These are phyloP conservation scores for Eurytoma californica DNA, from an alignment of 2,888 invertebrate species.

Conservation along the genomic window DNA sequence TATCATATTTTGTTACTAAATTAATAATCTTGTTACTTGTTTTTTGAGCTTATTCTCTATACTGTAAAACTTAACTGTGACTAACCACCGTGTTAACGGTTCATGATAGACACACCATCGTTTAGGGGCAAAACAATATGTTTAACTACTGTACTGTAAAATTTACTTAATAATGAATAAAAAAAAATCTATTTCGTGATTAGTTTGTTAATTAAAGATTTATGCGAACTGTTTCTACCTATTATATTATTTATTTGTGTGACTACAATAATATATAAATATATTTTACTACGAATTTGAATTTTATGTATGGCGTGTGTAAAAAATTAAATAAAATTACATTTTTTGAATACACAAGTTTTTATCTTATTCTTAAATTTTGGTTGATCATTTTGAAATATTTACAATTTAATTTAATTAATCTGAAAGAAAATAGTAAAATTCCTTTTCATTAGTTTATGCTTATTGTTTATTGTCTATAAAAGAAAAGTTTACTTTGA, in stretches of 20 bases:
- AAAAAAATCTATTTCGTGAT: constrained; percentile 51
- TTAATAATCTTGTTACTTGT: constrained; percentile 54
- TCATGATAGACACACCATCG: constrained; percentile 24
- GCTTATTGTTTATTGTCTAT: no score
- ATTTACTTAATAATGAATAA: constrained; percentile 52
- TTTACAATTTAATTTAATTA: no score
- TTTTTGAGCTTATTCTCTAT: constrained; percentile 53
- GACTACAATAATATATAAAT: constrained; percentile 10
- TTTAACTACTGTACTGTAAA: constrained; percentile 50
- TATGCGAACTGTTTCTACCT: constrained; percentile 45
- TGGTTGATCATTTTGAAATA: no score
- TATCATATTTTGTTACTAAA: constrained; percentile 53
- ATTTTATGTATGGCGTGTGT: constrained; percentile 29
- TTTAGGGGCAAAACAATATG: constrained; percentile 44
- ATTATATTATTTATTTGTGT: constrained; percentile 45
- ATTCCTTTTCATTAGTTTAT: no score
- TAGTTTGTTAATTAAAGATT: constrained; percentile 53
- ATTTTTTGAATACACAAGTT: constrained; percentile 2
- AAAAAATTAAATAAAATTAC: constrained; percentile 41
- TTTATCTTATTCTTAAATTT: no score
- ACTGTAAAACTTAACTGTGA: constrained; percentile 46
- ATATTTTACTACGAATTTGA: constrained; percentile 29
- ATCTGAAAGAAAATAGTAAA: no score
- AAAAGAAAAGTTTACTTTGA: no score
- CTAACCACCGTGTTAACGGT: constrained; percentile 22